Conservation (phyloP, 2,113 vertebrate species). For the Malurus cyaneus region DNA sequence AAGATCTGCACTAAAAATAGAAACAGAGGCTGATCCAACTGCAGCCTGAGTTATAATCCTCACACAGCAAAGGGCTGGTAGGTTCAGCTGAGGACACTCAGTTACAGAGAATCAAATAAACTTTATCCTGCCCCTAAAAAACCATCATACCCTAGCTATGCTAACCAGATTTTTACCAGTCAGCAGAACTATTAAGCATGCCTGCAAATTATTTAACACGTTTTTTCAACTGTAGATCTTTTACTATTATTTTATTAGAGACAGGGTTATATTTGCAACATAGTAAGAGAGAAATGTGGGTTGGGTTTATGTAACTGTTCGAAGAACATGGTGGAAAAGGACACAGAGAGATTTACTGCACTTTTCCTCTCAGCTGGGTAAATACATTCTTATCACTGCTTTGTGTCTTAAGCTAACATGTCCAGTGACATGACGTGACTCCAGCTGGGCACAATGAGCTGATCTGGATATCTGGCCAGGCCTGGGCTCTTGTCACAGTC, state of each 20-base stretch:
- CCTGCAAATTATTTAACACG: background rate
- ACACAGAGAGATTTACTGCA: background rate
- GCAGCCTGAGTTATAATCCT: slow-evolving; percentile 68
- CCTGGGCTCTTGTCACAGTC: background rate
- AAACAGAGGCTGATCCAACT: slow-evolving; percentile 61
- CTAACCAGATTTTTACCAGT: background rate
- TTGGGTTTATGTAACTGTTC: background rate
- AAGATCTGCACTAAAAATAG: slow-evolving; percentile 76
- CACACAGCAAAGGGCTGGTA: slow-evolving; percentile 45
- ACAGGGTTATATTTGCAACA: background rate
- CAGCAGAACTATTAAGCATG: slow-evolving; percentile 16
- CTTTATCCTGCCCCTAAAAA: slow-evolving; percentile 34
- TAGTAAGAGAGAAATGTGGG: background rate
- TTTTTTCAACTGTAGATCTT: background rate
- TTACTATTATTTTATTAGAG: background rate
- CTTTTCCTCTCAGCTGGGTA: background rate
- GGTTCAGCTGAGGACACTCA: slow-evolving; percentile 74
- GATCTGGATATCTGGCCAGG: background rate
- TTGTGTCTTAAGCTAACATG: background rate
- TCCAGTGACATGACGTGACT: background rate
- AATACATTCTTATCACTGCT: background rate
- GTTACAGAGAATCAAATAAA: slow-evolving; percentile 46
- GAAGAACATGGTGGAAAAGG: background rate
- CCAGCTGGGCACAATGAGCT: background rate
- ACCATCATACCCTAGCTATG: background rate